A percentile compares a stretch with the other conserved stretches of the same genome.
phyloP scores from a whole-genome alignment of 2,888 invertebrate genomes.

The Mesochorus sp. region DNA sequence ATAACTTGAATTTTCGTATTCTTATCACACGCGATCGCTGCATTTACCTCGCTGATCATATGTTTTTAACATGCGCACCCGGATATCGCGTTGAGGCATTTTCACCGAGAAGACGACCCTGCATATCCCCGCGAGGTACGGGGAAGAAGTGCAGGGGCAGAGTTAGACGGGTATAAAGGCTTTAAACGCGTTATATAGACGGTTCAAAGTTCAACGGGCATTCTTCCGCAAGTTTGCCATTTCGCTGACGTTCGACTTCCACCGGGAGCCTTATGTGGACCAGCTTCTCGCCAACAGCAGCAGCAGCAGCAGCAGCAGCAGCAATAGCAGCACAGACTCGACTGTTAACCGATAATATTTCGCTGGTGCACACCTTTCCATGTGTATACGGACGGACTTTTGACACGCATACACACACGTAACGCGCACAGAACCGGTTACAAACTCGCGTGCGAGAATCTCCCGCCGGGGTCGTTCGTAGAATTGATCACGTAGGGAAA shows the following conservation, averaged over 20 bases:
- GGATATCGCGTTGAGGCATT: neutral
- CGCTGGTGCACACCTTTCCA: constrained; percentile 46
- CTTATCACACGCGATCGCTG: too few relatives aligned
- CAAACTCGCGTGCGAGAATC: constrained; percentile 57
- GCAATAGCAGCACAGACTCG: constrained; percentile 18
- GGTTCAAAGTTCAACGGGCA: constrained; percentile 66
- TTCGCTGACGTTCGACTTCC: constrained; percentile 66
- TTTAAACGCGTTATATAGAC: constrained; percentile 61
- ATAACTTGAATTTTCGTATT: too few relatives aligned
- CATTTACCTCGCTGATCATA: too few relatives aligned
- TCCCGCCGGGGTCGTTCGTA: constrained; percentile 62
- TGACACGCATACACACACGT: neutral
- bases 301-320: neutral
- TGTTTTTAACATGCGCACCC: too few relatives aligned
- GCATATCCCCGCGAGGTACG: neutral
- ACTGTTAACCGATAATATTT: constrained; percentile 63
- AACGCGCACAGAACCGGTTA: constrained; percentile 43
- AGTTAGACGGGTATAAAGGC: constrained; percentile 8
- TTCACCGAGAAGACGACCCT: neutral
- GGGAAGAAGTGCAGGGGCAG: neutral
- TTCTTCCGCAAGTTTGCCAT: constrained; percentile 66
- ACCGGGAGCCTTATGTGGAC: constrained; percentile 8
- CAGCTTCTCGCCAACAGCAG: constrained; percentile 13
- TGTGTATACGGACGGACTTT: constrained; percentile 2
- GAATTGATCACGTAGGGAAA: constrained; percentile 64